A percentile compares a stretch with the other conserved stretches of the same genome.
phyloP scores from a whole-genome alignment of 2,797 vertebrate genomes.

The Pseudochirops cupreus region DNA sequence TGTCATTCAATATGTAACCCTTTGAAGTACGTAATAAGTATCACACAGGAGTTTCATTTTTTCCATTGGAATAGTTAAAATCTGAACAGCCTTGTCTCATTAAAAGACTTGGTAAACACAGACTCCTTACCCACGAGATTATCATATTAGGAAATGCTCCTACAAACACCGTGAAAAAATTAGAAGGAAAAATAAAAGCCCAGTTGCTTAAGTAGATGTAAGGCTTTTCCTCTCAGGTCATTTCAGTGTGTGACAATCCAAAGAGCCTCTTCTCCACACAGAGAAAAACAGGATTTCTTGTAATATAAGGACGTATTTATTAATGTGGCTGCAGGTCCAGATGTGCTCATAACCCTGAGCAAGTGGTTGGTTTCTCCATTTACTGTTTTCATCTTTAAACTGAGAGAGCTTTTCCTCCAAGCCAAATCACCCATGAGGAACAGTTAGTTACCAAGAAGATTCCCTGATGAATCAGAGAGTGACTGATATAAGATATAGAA shows the following conservation, averaged over 20 bases:
- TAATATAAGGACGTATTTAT: neutral
- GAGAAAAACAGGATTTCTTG: neutral
- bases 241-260: neutral
- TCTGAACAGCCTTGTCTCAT: neutral
- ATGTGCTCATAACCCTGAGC: constrained; percentile 3
- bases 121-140: constrained; percentile 33
- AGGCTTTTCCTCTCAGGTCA: constrained; percentile 2
- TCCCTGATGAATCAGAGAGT: constrained; percentile 81
- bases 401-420: constrained; percentile 80
- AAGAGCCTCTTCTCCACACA: constrained; percentile 62
- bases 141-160: constrained; percentile 40
- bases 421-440: constrained; percentile 81
- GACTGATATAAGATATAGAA: constrained; percentile 80
- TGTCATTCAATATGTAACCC: constrained; percentile 20
- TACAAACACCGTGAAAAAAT: neutral
- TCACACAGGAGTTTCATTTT: neutral
- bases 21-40: constrained; percentile 54
- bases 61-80: constrained; percentile 66
- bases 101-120: constrained; percentile 39
- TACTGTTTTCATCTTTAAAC: constrained; percentile 81
- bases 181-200: constrained; percentile 31
- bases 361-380: constrained; percentile 58
- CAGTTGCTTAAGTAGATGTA: neutral
- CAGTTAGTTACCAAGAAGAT: constrained; percentile 84
- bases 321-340: constrained; percentile 7